Evolutionary conservation across 2,113 vertebrate genomes (phyloP).

Genomic region (Parus major): DNA sequence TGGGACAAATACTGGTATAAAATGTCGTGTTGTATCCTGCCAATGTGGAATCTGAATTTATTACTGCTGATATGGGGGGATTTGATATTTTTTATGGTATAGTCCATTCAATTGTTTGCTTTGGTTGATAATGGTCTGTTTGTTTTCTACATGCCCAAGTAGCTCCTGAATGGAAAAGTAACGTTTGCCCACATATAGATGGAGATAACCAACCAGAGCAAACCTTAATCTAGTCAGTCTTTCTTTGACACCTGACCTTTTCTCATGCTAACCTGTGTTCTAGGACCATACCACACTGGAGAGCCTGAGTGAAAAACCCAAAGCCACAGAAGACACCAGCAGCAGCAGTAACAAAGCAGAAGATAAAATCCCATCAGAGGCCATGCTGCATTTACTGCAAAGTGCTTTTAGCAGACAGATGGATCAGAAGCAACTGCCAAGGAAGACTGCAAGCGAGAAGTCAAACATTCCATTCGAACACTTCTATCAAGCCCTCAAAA

Average conservation of each 20-base stretch:
- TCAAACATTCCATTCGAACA: slow-evolving; percentile 80
- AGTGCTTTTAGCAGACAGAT: slow-evolving; percentile 86
- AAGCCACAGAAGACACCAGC: neutral
- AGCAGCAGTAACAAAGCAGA: neutral
- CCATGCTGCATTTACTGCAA: slow-evolving; percentile 86
- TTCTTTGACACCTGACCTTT: neutral
- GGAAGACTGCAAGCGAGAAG: slow-evolving; percentile 63
- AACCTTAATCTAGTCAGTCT: neutral
- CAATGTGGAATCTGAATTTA: neutral
- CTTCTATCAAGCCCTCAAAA: slow-evolving; percentile 87
- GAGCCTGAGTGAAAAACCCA: slow-evolving; percentile 37
- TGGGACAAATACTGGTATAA: neutral
- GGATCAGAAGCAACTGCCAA: slow-evolving; percentile 60
- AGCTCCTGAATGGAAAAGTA: neutral
- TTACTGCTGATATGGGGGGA: fast-evolving
- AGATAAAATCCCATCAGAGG: slow-evolving; percentile 67
- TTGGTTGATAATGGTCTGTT: neutral
- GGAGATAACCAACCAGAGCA: neutral
- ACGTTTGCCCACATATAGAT: neutral
- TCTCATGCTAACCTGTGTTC: slow-evolving; percentile 34
- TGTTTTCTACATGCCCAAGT: neutral
- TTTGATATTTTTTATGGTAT: neutral
- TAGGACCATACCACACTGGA: slow-evolving; percentile 77
- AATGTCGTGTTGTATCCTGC: fast-evolving
- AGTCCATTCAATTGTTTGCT: neutral